Evolutionary conservation across 2,113 vertebrate genomes (phyloP).

Genomic region (Danio rerio): GRCz12tu NC_133198.1:10252501-10253000

Average conservation of each 20-base stretch:
- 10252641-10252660: background rate
- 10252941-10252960: background rate
- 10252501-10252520: background rate
- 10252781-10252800: background rate
- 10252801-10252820: background rate
- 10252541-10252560: conserved; percentile 38
- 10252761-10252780: background rate
- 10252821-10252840: background rate
- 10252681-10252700: background rate
- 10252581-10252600: conserved; percentile 2
- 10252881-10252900: background rate
- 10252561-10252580: conserved; percentile 11
- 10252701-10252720: background rate
- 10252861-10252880: background rate
- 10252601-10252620: background rate
- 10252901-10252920: background rate
- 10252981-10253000: background rate
- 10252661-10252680: conserved; percentile 16
- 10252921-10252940: background rate
- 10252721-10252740: background rate
- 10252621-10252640: conserved; percentile 11
- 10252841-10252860: no score
- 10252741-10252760: background rate
- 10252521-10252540: conserved; percentile 11
- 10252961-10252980: background rate